A percentile compares a stretch with the other conserved stretches of the same genome.
phyloP scores from a whole-genome alignment of 35 echinoderm and acorn worm species.

The Ptychodera flava region DNA sequence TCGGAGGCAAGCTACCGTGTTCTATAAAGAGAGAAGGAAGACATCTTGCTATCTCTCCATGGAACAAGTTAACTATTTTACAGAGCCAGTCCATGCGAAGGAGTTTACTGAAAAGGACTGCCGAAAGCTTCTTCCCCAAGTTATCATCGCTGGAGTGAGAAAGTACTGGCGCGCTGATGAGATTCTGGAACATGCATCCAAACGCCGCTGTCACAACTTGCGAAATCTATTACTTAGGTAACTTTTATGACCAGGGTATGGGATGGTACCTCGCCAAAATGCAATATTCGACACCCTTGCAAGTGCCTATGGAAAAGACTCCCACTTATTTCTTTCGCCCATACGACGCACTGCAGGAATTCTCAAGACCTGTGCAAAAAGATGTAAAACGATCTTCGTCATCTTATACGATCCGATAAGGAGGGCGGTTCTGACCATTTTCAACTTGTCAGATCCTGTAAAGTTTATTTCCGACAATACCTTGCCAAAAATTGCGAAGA shows the following conservation, averaged over 20 bases:
- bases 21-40: background rate
- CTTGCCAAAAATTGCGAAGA: constrained; percentile 7
- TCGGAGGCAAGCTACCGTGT: background rate
- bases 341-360: constrained; percentile 14
- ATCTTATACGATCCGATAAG: constrained; percentile 39
- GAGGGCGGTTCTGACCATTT: constrained; percentile 46
- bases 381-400: constrained; percentile 38
- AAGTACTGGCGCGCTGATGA: constrained; percentile 37
- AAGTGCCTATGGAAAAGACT: constrained; percentile 65
- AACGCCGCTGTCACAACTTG: background rate
- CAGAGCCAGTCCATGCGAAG: background rate
- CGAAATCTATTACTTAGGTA: constrained; percentile 13
- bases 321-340: constrained; percentile 62
- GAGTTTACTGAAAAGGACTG: background rate
- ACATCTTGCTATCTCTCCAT: background rate
- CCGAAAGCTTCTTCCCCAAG: constrained; percentile 17
- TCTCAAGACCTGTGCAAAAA: constrained; percentile 13
- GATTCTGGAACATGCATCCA: constrained; percentile 32
- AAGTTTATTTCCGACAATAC: background rate
- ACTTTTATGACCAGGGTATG: constrained; percentile 18
- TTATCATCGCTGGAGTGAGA: constrained; percentile 43
- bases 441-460: constrained; percentile 7
- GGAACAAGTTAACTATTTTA: background rate
- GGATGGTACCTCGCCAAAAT: constrained; percentile 65
- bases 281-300: constrained; percentile 49